Percentiles rank a stretch among this genome's conserved stretches.
Evolutionary conservation across 2,797 vertebrate species (phyloP).

Genomic region (Numenius phaeopus): DNA sequence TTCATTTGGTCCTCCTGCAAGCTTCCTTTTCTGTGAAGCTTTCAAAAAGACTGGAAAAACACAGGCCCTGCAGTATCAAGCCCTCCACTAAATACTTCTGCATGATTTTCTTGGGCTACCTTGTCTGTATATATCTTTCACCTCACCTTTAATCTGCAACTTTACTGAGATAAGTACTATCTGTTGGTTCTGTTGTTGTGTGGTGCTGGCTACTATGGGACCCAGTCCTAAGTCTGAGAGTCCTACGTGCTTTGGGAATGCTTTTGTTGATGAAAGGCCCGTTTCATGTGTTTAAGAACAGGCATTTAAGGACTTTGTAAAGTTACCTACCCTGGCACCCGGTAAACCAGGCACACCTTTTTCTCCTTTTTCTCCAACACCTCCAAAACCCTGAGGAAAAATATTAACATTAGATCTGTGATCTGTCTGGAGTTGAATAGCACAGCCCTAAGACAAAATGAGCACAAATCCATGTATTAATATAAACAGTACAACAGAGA

Average conservation of each 20-base stretch:
- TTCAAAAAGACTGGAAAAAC: neutral
- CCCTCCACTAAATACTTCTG: neutral
- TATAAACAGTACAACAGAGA: neutral
- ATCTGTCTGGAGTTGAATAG: neutral
- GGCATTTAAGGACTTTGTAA: neutral
- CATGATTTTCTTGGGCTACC: neutral
- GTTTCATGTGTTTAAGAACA: neutral
- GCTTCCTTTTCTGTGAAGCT: neutral
- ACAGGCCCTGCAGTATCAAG: neutral
- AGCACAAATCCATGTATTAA: neutral
- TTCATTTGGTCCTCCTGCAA: neutral
- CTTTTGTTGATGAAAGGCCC: neutral
- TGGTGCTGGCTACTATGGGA: neutral
- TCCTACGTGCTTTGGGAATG: neutral
- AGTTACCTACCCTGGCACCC: conserved; percentile 86
- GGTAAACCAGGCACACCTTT: conserved; percentile 92
- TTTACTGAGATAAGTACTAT: neutral
- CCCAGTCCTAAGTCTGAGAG: neutral
- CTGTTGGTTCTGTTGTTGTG: neutral
- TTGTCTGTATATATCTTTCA: neutral
- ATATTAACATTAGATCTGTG: neutral
- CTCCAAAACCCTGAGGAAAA: conserved; percentile 83
- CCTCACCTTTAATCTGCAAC: neutral
- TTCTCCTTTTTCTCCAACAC: conserved; percentile 87
- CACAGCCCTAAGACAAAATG: neutral